A percentile compares a stretch with the other conserved stretches of the same genome.
phyloP scores from a whole-genome alignment of 2,888 invertebrate species.

The Thalpophila matura region DNA sequence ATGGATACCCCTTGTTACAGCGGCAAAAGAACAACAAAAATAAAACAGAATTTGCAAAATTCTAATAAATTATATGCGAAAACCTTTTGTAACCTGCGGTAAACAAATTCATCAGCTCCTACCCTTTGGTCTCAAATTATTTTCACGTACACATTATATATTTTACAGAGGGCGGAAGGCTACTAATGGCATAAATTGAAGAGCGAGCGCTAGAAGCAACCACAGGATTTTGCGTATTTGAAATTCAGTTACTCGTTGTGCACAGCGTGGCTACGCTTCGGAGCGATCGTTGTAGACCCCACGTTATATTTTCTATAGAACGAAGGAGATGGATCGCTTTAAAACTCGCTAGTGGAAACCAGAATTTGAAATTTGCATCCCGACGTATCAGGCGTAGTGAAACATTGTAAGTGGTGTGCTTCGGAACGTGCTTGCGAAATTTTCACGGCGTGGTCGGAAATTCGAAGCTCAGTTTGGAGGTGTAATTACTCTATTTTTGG shows the following conservation, averaged over 20 bases:
- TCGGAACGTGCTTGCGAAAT: conserved; percentile 46
- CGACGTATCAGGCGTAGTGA: conserved; percentile 70
- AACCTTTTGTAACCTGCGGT: conserved; percentile 66
- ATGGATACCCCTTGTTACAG: conserved; percentile 36
- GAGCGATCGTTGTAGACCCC: conserved; percentile 75
- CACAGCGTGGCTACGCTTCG: conserved; percentile 72
- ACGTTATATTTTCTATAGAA: conserved; percentile 73
- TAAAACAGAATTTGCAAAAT: conserved; percentile 52
- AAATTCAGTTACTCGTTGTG: conserved; percentile 84
- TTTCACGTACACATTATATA: conserved; percentile 75
- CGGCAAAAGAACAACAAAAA: conserved; percentile 52
- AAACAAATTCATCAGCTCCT: conserved; percentile 71
- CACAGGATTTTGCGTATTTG: conserved; percentile 86
- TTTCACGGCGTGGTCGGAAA: conserved; percentile 40
- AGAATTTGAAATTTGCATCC: conserved; percentile 78
- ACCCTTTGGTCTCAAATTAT: conserved; percentile 74
- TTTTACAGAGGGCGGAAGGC: conserved; percentile 79
- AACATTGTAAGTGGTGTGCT: conserved; percentile 60
- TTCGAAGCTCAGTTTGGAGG: conserved; percentile 29
- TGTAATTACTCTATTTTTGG: conserved; percentile 51
- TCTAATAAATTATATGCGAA: conserved; percentile 57
- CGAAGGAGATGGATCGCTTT: conserved; percentile 78
- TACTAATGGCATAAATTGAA: conserved; percentile 87
- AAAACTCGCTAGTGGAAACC: conserved; percentile 73
- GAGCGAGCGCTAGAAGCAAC: conserved; percentile 81